Percentiles rank a stretch among this genome's conserved stretches.
phyloP scores from a whole-genome alignment of 2,888 invertebrate species.

The Lepidonotus clava region DNA sequence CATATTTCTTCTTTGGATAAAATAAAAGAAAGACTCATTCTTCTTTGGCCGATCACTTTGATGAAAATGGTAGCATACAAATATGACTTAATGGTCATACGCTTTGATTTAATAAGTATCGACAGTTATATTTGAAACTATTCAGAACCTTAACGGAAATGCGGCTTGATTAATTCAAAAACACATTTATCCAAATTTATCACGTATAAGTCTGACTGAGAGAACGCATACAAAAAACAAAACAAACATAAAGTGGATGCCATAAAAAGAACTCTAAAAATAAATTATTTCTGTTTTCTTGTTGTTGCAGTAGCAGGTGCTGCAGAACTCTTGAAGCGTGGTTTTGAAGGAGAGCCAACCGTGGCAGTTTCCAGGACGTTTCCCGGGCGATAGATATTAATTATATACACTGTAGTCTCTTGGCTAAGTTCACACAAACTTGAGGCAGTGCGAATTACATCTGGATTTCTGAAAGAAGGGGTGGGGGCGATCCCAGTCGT shows the following conservation, averaged over 20 bases:
- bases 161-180: too few species aligned
- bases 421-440: not conserved
- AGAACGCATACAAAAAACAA: too few species aligned
- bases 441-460: not conserved
- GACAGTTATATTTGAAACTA: too few species aligned
- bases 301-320: not conserved
- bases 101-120: too few species aligned
- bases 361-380: not conserved
- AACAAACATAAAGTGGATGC: not conserved
- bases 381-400: not conserved
- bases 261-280: constrained; percentile 13
- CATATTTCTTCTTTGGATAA: too few species aligned
- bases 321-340: not conserved
- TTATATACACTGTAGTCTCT: constrained; percentile 29
- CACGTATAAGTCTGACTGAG: too few species aligned
- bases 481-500: not conserved
- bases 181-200: too few species aligned
- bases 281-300: constrained; percentile 1
- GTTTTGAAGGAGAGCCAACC: not conserved
- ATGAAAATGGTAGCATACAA: too few species aligned
- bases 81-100: too few species aligned
- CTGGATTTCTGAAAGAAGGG: not conserved
- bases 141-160: too few species aligned
- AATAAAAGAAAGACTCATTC: too few species aligned
- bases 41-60: too few species aligned